Base-by-base conservation (phyloP, 1,140 invertebrate species). In the Hyphantria cunea region DNA sequence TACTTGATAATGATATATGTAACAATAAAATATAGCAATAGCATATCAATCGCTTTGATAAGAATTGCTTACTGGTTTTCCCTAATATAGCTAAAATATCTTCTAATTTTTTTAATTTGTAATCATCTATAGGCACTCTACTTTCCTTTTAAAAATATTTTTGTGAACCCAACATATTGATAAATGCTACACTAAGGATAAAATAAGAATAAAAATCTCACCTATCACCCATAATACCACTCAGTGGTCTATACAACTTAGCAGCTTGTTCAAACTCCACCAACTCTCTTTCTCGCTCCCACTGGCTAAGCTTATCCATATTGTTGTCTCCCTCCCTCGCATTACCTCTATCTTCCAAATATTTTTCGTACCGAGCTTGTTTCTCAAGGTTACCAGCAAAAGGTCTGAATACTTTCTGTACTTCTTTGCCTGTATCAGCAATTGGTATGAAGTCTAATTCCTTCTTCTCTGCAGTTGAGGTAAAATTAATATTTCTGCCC, bases 231-330 rank as follows among this genome's bases (percentile, higher is more conserved):
- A 97, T 95, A 54, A 94, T 87, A 6, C 93, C 93, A 41, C 92
- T 92, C 42, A 97, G 80, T 10, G 95, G 96, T 65, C 92, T 92
- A 80, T 95, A 96, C 39, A 98, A 86, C 58, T 93, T 93, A 0
- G 93, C 92, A 0, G 97, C 95, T 79, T 95, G 94, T 52, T 95
- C 93, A 80, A 98, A 99, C 81, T 98, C 97, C 33, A 92, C 91
- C 62, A 92, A 89, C 76, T 99, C 97, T 68, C 94, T 93, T 66
- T 97, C 93, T 66, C 93, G 93, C 76, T 99, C 97, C 95, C 96
- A 97, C 67, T 96, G 94, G 1, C 94, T 96, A 91, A 98, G 93
- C 14, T 92, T 93, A 92, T 82, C 86, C 12, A 93, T 49, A 93
- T 94, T 93, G 94, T 93, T 41, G 80, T 93, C 42, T 92, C 93